A percentile compares a stretch with the other conserved stretches of the same genome.
Evolutionary conservation across 1,140 invertebrate species (phyloP).

Genomic region (Drosophila kanapiae): DNA sequence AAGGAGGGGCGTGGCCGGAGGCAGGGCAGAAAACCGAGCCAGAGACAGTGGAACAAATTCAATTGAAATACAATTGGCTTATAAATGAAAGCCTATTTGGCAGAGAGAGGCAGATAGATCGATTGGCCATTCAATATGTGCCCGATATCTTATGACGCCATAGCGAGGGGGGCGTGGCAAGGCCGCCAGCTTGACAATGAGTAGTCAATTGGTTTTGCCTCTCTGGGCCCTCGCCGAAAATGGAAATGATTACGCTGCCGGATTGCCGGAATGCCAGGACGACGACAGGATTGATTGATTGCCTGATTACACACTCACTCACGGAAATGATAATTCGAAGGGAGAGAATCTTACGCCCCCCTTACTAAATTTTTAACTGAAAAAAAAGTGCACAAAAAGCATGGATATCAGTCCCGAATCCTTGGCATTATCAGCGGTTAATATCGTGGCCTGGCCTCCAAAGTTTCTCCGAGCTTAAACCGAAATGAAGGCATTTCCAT

Average conservation of each 20-base stretch:
- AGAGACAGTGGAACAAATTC: slow-evolving; percentile 64
- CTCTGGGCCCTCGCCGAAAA: neutral
- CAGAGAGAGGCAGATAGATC: slow-evolving; percentile 17
- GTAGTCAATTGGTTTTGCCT: slow-evolving; percentile 52
- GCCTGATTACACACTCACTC: slow-evolving; percentile 27
- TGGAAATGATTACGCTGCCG: slow-evolving; percentile 35
- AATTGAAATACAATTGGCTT: slow-evolving; percentile 81
- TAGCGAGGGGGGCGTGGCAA: slow-evolving; percentile 53
- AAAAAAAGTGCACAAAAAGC: neutral
- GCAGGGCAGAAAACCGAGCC: neutral
- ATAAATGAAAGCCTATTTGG: slow-evolving; percentile 74
- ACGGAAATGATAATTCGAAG: slow-evolving; percentile 4
- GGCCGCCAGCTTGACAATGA: slow-evolving; percentile 39
- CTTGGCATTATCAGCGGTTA: too few species aligned
- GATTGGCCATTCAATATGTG: slow-evolving; percentile 58
- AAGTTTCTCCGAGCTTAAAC: neutral
- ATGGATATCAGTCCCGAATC: too few species aligned
- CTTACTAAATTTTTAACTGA: neutral
- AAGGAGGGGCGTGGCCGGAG: slow-evolving; percentile 10
- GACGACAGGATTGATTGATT: slow-evolving; percentile 31
- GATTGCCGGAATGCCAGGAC: neutral
- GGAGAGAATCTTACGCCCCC: too few species aligned
- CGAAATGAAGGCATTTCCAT: neutral
- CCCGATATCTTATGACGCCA: slow-evolving; percentile 31
- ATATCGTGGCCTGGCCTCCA: too few species aligned